These are phyloP conservation scores for Dendrocopos noguchii DNA, from an alignment of 2,113 vertebrate genomes.

Conservation along the genomic window DNA sequence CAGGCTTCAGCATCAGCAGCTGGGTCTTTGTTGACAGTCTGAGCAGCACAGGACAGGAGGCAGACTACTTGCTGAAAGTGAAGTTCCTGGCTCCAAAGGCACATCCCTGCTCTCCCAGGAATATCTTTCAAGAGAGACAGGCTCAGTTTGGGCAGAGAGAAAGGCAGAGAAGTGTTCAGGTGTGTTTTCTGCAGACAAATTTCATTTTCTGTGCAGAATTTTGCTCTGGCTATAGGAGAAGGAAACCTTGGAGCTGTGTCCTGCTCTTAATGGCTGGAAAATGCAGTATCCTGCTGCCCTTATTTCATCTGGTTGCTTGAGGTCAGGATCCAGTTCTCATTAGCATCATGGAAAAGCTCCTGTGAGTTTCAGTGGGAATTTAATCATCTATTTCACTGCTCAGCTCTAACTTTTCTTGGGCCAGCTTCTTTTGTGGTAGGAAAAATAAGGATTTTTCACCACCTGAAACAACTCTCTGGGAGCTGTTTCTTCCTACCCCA, in stretches of 20 bases:
- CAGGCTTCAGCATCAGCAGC: background rate
- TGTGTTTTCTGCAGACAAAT: background rate
- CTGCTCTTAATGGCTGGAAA: background rate
- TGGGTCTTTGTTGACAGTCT: background rate
- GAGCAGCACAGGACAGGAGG: background rate
- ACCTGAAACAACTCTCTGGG: constrained; percentile 55
- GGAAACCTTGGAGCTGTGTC: background rate
- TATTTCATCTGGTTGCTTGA: background rate
- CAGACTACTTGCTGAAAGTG: background rate
- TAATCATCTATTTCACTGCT: background rate
- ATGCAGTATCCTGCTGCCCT: background rate
- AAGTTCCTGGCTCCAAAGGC: background rate
- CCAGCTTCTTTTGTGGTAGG: background rate
- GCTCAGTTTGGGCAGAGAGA: background rate
- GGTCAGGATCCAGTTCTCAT: background rate
- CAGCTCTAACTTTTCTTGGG: background rate
- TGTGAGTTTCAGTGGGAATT: background rate
- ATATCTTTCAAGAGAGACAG: background rate
- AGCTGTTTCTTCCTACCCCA: background rate
- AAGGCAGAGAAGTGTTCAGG: background rate
- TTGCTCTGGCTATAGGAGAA: background rate
- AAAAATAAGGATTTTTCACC: background rate
- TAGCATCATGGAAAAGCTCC: background rate
- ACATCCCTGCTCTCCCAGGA: background rate
- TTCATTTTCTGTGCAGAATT: background rate